phyloP scores from a whole-genome alignment of 2,888 invertebrate species.

The Aphrophora alni region DNA sequence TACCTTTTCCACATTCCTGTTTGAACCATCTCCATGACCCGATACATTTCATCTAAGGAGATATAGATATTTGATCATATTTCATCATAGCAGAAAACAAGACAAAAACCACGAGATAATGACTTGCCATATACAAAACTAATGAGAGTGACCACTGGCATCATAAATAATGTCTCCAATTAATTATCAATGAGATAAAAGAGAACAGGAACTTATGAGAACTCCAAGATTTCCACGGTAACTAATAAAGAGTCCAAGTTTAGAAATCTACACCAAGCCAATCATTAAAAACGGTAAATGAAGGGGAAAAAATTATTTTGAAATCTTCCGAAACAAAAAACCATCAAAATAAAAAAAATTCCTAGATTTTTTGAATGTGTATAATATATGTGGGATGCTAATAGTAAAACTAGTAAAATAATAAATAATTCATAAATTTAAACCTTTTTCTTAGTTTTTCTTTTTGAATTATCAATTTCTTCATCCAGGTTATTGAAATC shows the following conservation, averaged over 20 bases:
- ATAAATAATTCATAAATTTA: neutral
- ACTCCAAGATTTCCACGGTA: neutral
- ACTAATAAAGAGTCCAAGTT: neutral
- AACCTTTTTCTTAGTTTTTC: constrained; percentile 45
- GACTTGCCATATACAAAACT: too few species aligned
- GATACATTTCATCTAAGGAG: neutral
- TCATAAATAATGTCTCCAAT: too few species aligned
- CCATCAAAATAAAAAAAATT: too few species aligned
- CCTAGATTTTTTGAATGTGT: too few species aligned
- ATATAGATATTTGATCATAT: neutral
- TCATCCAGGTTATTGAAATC: constrained; percentile 53
- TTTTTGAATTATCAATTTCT: constrained; percentile 51
- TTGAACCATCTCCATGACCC: neutral
- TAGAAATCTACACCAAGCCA: neutral
- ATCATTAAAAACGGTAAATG: too few species aligned
- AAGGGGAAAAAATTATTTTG: too few species aligned
- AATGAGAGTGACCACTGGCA: too few species aligned
- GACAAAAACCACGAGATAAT: neutral
- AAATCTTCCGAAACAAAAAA: too few species aligned
- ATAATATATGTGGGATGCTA: too few species aligned
- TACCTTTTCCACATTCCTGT: neutral
- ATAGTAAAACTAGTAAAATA: too few species aligned
- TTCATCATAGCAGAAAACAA: neutral
- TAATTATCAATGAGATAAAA: too few species aligned
- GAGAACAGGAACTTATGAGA: too few species aligned